Base-by-base conservation (phyloP, 2,113 vertebrate species). In the Grammomys dolichurus region DNA sequence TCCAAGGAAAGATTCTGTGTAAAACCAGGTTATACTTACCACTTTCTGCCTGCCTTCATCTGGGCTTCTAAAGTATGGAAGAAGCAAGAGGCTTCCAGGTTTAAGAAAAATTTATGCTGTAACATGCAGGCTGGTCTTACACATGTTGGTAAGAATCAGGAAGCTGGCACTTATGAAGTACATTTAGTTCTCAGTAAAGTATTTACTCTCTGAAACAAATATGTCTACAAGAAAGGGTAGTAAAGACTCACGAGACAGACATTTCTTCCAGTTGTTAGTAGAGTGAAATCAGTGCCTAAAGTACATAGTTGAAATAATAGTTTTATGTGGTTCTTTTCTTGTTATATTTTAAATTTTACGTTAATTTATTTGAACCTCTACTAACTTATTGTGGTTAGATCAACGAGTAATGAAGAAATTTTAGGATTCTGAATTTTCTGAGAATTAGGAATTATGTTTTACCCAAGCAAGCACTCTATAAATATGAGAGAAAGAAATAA, bases 391-490 rank as follows among this genome's bases (percentile, higher is more conserved):
- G 90, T 96, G 56, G 16, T 84, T 17, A 46, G 87, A 87, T 82
- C 36, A 60, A 58, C 72, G 4, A 26, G 65, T 89, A 58, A 87
- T 46, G 36, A 95, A 96, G 89, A 94, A 56, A 67, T 85, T 90
- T 70, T 46, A 65, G 3, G 90, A 94, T 88, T 90, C 7, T 92
- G 86, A 56, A 43, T 97, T 96, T 97, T 93, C 24, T 91, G 33
- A 85, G 93, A 80, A 91, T 90, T 91, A 93, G 46, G 3, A 90
- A 78, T 89, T 93, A 36, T 81, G 63, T 96, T 95, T 95, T 19
- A 80, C 91, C 8, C 1, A 56, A 43, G 33, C 58, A 96, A 90
- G 73, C 46, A 81, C n/a, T 63, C 17, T 33, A 92, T 72, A 40
- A 78, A 93, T 87, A 93, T 33, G 24, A 93, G 3, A 96, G 22